phyloP scores from a whole-genome alignment of 1,140 invertebrate species.

The Hyles vespertilio region DNA sequence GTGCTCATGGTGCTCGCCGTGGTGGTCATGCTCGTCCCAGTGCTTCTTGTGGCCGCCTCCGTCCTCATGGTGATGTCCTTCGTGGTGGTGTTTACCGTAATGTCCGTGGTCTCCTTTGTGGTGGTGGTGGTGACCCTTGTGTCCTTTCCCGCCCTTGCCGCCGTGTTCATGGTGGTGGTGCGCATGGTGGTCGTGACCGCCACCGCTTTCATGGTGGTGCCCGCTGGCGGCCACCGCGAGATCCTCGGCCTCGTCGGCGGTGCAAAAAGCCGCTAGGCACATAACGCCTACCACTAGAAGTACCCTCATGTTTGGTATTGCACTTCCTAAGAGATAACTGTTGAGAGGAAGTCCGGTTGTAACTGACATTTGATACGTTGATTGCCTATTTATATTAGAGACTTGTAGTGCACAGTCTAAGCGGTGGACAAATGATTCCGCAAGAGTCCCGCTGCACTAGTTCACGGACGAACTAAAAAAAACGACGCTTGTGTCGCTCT shows the following conservation, averaged over 20 bases:
- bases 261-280: conserved; percentile 47
- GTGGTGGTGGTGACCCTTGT: conserved; percentile 77
- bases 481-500: conserved; percentile 7
- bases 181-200: conserved; percentile 73
- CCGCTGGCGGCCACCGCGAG: conserved; percentile 67
- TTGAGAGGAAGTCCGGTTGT: conserved; percentile 62
- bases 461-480: conserved; percentile 40
- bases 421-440: conserved; percentile 61
- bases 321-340: conserved; percentile 31
- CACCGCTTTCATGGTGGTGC: conserved; percentile 70
- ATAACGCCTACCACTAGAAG: conserved; percentile 43
- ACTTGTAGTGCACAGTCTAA: conserved; percentile 29
- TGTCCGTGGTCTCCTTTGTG: conserved; percentile 80
- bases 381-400: conserved; percentile 62
- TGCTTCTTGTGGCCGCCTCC: conserved; percentile 80
- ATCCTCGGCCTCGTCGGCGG: conserved; percentile 55
- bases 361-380: conserved; percentile 53
- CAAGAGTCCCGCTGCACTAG: conserved; percentile 41
- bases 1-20: conserved; percentile 80
- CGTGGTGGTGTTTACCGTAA: conserved; percentile 79
- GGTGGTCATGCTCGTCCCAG: conserved; percentile 81
- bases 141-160: conserved; percentile 72
- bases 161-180: conserved; percentile 75
- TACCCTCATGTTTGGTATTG: conserved; percentile 39
- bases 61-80: conserved; percentile 78